A percentile compares a stretch with the other conserved stretches of the same genome.
Conservation (phyloP, 2,113 vertebrate genomes). For the Zingel zingel region DNA sequence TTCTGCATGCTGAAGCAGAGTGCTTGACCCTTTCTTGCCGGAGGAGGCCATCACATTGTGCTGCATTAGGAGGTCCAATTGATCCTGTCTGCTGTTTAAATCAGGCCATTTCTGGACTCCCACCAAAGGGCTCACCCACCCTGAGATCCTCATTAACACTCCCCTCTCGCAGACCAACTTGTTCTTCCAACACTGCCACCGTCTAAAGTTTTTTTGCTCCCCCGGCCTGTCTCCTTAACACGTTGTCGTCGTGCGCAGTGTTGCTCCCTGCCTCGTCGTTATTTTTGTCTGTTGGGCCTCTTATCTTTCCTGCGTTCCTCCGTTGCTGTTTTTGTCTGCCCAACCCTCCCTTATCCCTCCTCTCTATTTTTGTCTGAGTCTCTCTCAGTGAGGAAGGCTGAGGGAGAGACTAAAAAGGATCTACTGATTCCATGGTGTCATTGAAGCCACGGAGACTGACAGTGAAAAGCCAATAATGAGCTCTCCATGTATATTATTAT, state of each 20-base stretch:
- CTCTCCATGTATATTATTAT: slow-evolving; percentile 40
- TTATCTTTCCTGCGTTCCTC: slow-evolving; percentile 44
- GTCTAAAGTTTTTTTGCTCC: neutral
- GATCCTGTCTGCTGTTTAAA: slow-evolving; percentile 70
- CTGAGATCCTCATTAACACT: slow-evolving; percentile 59
- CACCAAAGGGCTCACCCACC: slow-evolving; percentile 28
- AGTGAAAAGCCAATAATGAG: slow-evolving; percentile 66
- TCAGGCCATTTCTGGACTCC: slow-evolving; percentile 57
- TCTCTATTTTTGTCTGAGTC: slow-evolving; percentile 50
- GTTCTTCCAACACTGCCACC: slow-evolving; percentile 16
- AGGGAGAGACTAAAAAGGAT: slow-evolving; percentile 54
- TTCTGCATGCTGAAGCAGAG: slow-evolving; percentile 46
- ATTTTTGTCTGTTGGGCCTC: slow-evolving; percentile 31
- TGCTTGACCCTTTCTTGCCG: slow-evolving; percentile 68
- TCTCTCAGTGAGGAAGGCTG: slow-evolving; percentile 32
- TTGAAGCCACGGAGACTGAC: slow-evolving; percentile 63
- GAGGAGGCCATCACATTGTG: slow-evolving; percentile 59
- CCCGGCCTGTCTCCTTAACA: slow-evolving; percentile 17
- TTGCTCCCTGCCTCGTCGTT: slow-evolving; percentile 17
- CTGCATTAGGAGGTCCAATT: slow-evolving; percentile 65
- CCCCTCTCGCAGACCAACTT: slow-evolving; percentile 4
- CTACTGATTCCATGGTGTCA: slow-evolving; percentile 63
- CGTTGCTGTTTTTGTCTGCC: slow-evolving; percentile 30
- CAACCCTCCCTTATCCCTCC: slow-evolving; percentile 45
- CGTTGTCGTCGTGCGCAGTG: neutral